A percentile compares a stretch with the other conserved stretches of the same genome.
Evolutionary conservation across 1,140 invertebrate species (phyloP).

Genomic region (Lethrus apterus): DNA sequence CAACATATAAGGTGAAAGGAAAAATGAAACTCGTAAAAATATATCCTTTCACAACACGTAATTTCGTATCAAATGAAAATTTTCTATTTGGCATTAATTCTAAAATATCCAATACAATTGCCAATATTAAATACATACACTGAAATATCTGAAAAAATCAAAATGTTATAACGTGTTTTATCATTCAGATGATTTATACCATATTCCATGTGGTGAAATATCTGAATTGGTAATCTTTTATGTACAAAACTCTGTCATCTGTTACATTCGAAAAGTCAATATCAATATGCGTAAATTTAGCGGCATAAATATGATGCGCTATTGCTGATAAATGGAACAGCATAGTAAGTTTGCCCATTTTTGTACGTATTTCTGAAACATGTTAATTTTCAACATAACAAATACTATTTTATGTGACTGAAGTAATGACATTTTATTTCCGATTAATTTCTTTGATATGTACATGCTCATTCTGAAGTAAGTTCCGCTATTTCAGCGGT

Average conservation of each 20-base stretch:
- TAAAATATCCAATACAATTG: constrained; percentile 4
- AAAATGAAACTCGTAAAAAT: constrained; percentile 8
- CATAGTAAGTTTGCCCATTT: too few species aligned
- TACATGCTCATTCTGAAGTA: too few species aligned
- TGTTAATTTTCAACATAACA: too few species aligned
- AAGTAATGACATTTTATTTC: too few species aligned
- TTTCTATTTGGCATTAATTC: neutral
- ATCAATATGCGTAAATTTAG: too few species aligned
- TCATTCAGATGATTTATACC: neutral
- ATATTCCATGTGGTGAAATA: constrained; percentile 16
- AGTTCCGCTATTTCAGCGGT: too few species aligned
- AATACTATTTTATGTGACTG: too few species aligned
- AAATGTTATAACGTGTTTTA: neutral
- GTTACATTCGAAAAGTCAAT: constrained; percentile 2
- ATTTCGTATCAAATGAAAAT: neutral
- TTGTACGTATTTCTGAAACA: too few species aligned
- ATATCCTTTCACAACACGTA: constrained; percentile 7
- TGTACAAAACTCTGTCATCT: constrained; percentile 8
- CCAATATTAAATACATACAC: neutral
- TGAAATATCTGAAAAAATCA: constrained; percentile 10
- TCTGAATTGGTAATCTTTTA: constrained; percentile 7
- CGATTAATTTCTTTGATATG: too few species aligned
- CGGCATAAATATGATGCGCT: too few species aligned
- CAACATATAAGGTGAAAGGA: constrained; percentile 1
- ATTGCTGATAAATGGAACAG: too few species aligned